Base-by-base conservation (phyloP, 2,113 vertebrate genomes). In the Cynopterus brachyotis region DNA sequence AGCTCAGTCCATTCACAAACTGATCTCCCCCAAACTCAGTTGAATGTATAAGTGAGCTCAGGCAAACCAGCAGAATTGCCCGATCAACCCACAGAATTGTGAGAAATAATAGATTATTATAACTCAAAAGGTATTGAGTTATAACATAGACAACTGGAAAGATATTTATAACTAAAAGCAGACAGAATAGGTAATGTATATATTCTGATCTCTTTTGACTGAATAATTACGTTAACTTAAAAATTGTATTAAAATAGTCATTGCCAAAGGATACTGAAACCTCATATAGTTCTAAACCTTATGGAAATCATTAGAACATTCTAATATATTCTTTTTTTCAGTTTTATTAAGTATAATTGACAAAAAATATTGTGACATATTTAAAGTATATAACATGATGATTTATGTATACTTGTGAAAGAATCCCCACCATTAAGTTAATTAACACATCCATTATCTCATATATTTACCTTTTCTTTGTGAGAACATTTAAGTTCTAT, bases 11-110 rank as follows among this genome's bases (percentile, higher is more conserved):
- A 70, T 55, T 15, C 19, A 26, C 19, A 28, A 60, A 0, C 26
- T 40, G 4, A 64, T 13, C 5, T 0, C 17, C 20, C 13, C 20
- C 0, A 1, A 10, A 8, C 57, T 22, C 12, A 9, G 28, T 0
- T 40, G 35, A 83, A 57, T 16, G n/a, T 15, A 35, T 40, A 42
- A 1, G 10, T 50, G 26, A 91, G 22, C 69, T 60, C 26, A 83
- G 16, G 37, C 22, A 78, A 73, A 26, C 19, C 4, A 66, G 7
- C 13, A 20, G 30, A 76, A 72, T 73, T n/a, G 47, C 1, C 13
- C 13, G 40, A 5, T 20, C 32, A 60, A 73, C 4, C 45, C 24
- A n/a, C 3, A 72, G 35, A 35, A 35, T 13, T 50, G 50, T 50
- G 50, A 50, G 50, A 50, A 50, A 50, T 50, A 50, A 50, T 50